Evolutionary conservation across 2,888 invertebrate genomes (phyloP), one percentile per base, ranked within the genome.

Genomic region (Synanthedon tipuliformis): DNA sequence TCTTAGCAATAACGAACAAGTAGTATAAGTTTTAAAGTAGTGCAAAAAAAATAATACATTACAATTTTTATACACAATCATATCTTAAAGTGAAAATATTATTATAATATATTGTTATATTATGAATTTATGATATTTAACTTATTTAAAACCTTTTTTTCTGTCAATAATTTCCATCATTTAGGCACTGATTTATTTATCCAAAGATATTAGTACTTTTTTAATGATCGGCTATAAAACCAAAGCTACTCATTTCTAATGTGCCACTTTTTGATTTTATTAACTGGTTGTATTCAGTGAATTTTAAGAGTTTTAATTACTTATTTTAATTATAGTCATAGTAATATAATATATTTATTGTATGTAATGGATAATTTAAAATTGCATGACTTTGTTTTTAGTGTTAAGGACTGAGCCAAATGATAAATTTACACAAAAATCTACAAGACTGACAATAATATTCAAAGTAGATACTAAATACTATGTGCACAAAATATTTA

Each of bases 361-460:
- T 81, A 84, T 80, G 80, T 78, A 81, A 75, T 73, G 76, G 74
- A 78, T 73, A 70, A 13, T 79, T 72, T 78, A 5, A 23, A 81
- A 78, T 66, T 81, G 82, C 83, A 84, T 84, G 82, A 80, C 72
- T 83, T 23, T 79, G 75, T 82, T 81, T 34, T 75, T 82, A 84
- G 62, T 61, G 66, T 69, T 72, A 82, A 77, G 78, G 65, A 75
- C 80, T 80, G 84, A 86, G 85, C 84, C 84, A 83, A 84, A 79
- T 74, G 69, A 70, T 73, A 75, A 74, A 65, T 60, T 72, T 63
- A 66, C 78, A 78, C 79, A 79, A 83, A 81, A 85, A 84, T 83
- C 80, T 85, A 82, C 84, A 87, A 87, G 87, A 87, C 87, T 87
- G 87, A 87, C 81, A 80, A 82, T 84, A 86, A 86, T 85, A 85